Base-by-base conservation (phyloP, 1,140 invertebrate genomes). In the Pogonus chalceus region DNA sequence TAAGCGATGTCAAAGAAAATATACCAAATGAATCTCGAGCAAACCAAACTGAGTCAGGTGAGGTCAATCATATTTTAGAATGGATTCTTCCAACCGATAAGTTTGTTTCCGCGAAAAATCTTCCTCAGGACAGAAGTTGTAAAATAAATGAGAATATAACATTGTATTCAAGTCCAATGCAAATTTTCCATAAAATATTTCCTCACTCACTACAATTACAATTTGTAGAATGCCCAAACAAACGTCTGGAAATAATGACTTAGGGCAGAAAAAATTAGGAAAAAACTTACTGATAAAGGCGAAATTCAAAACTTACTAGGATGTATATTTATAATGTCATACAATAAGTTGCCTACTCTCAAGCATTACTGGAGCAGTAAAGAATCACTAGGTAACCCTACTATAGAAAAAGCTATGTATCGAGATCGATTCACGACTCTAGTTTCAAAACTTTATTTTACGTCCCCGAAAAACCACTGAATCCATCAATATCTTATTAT, bases 401-500 rank as follows among this genome's bases (percentile, higher is more conserved):
- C 52, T 20, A 48, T 54, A 20, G 26, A 54, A 50, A 54, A 39
- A 20, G 35, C 53, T 7, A 37, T 54, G 23, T 53, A 24, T 35
- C 35, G 35, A 2, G 53, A 54, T 50, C 20, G 53, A 24, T 54
- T 39, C 39, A 54, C 50, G 21, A 54, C 50, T 3, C 22, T 50
- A 20, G 46, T 39, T 20, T 54, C 35, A 37, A 54, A 54, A 21
- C 23, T 54, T 16, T 49, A 50, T 43, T 49, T 49, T 54, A 12
- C 21, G 35, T 16, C 23, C 9, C 47, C 47, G 31, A 54, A 50
- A 50, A 49, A 23, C 53, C 48, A 39, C 9, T 21, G 18, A 39
- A 54, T 54, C 2, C 31, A 49, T 49, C 47, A 21, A 54, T 49
- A 49, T 24, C 46, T 49, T 54, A 37, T 20, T 54, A 49, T 35